Evolutionary conservation across 2,113 vertebrate species (phyloP), one percentile per base, ranked within the genome.

Genomic region (Talpa occidentalis): DNA sequence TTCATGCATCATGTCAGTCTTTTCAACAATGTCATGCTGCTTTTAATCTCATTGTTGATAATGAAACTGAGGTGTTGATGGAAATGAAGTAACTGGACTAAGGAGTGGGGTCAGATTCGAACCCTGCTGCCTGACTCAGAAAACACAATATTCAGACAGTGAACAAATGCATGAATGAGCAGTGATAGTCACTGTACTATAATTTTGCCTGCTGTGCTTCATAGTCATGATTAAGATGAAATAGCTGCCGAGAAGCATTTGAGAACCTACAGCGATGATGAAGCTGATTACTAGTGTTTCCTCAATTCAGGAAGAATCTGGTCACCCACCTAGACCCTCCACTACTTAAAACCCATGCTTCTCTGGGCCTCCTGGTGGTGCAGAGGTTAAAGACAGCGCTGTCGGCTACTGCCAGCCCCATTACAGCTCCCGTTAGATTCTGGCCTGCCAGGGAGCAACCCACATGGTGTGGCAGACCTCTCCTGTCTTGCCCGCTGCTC

Each of bases 211-310:
- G 26, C 66, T 44, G 44, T 60, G 49, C 82, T 76, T 92, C 74
- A 88, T 90, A 91, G 89, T 62, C 37, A 52, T 1, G 28, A 54
- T 62, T 37, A 91, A 89, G 86, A 66, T 88, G 19, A 93, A 72
- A 42, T 52, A 24, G 79, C 60, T 72, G 17, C 11, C 37, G 8
- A 15, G 17, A 52, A 93, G 37, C 44, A 89, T 77, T 47, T 47
- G 40, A 67, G 60, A 89, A n/a, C 30, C 26, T 24, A 64, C 11
- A 9, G 10, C 17, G 21, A 0, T 7, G 21, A 66, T 10, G 5
- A 66, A 95, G 4, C 37, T 19, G 10, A 54, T 8, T 4, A 6
- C 5, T 3, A 3, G 21, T 24, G 26, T 67, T 91, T 54, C 47
- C 67, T 85, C 35, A 66, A 10, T 35, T 67, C 69, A 56, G n/a